Conservation (phyloP, 1,140 invertebrate species). For the Plutomurus gul region DNA sequence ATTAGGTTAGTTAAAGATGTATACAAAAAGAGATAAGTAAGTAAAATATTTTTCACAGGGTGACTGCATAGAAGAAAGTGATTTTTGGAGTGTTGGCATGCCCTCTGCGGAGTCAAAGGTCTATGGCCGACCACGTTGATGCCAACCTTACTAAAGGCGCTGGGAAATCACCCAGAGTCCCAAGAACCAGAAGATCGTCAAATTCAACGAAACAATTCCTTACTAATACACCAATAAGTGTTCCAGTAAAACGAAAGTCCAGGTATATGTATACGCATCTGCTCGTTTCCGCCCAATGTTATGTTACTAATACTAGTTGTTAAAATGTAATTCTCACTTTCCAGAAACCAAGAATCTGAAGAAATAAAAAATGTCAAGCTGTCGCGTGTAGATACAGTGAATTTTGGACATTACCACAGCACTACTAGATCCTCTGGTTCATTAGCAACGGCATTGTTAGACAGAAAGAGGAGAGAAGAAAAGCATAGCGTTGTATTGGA, state of each 20-base stretch:
- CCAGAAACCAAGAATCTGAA: constrained; percentile 1
- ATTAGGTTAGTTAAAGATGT: too few relatives aligned
- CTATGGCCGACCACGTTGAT: constrained; percentile 55
- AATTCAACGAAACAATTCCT: constrained; percentile 16
- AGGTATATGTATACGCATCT: constrained; percentile 14
- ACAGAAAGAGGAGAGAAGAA: background rate
- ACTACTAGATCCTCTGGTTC: constrained; percentile 8
- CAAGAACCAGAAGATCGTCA: constrained; percentile 42
- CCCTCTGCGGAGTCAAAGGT: constrained; percentile 53
- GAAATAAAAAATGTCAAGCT: constrained; percentile 19
- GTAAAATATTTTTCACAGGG: background rate
- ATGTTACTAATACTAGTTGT: too few relatives aligned
- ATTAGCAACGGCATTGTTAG: background rate
- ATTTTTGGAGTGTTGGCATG: constrained; percentile 50
- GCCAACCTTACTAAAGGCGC: constrained; percentile 53
- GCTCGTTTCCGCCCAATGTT: too few relatives aligned
- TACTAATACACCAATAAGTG: constrained; percentile 12
- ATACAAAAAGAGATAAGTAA: too few relatives aligned
- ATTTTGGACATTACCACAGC: background rate
- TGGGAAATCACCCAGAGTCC: constrained; percentile 54
- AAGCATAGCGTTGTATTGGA: background rate
- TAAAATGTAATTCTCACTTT: too few relatives aligned
- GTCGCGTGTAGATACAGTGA: background rate
- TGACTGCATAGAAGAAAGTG: constrained; percentile 12
- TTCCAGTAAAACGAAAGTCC: constrained; percentile 30